Conservation (phyloP, 2,888 invertebrate genomes). For the Patella pellucida region DNA sequence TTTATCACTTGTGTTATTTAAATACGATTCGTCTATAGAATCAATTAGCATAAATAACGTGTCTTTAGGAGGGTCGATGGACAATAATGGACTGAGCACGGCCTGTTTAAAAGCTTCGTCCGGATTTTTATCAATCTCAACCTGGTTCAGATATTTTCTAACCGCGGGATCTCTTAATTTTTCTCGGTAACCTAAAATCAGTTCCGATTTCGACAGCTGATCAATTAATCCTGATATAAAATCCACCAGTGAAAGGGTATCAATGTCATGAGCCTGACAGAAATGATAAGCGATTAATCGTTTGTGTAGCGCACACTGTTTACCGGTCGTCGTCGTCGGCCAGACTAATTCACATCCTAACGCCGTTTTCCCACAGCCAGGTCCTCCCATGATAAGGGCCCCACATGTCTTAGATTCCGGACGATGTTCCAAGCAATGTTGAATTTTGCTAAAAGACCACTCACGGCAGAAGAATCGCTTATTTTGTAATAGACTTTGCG, state of each 20-base stretch:
- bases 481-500: conserved; percentile 61
- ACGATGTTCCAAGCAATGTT: conserved; percentile 90
- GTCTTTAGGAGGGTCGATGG: conserved; percentile 82
- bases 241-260: conserved; percentile 84
- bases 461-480: conserved; percentile 87
- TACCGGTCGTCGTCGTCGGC: conserved; percentile 80
- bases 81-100: conserved; percentile 86
- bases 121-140: conserved; percentile 86
- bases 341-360: conserved; percentile 68
- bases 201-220: conserved; percentile 77
- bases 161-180: conserved; percentile 81
- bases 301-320: conserved; percentile 78
- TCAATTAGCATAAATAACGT: conserved; percentile 89
- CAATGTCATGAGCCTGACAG: conserved; percentile 73
- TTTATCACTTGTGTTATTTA: conserved; percentile 56
- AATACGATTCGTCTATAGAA: conserved; percentile 85
- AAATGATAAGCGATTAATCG: conserved; percentile 89
- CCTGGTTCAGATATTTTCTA: conserved; percentile 78
- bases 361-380: conserved; percentile 92
- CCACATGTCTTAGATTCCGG: conserved; percentile 83
- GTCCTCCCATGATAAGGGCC: conserved; percentile 88
- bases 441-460: conserved; percentile 95
- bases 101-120: conserved; percentile 93
- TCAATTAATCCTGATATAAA: conserved; percentile 77
- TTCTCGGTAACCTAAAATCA: conserved; percentile 58